Evolutionary conservation across 2,113 vertebrate genomes (phyloP).

Genomic region (Piprites chloris): DNA sequence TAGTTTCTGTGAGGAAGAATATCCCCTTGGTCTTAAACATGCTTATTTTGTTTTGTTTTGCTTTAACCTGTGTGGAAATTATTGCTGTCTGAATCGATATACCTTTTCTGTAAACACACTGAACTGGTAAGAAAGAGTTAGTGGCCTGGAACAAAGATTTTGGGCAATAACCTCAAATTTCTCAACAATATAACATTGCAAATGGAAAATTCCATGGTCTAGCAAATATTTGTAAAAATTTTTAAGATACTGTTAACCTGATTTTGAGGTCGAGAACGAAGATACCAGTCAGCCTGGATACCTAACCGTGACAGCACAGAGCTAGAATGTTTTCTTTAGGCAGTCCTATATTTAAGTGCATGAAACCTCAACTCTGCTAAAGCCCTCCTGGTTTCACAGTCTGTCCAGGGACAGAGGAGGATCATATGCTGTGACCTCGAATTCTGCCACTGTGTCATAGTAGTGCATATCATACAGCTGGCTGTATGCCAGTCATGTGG

Average conservation of each 20-base stretch:
- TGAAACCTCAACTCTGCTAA: not conserved
- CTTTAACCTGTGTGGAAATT: not conserved
- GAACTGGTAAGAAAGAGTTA: not conserved
- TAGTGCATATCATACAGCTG: not conserved
- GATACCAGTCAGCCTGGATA: not conserved
- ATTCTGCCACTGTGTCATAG: not conserved
- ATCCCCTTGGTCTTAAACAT: not conserved
- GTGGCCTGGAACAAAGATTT: not conserved
- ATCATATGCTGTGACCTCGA: not conserved
- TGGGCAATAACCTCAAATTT: not conserved
- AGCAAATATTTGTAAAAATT: not conserved
- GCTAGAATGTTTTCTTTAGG: not conserved
- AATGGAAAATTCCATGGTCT: not conserved
- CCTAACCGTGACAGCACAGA: not conserved
- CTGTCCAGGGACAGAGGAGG: not conserved
- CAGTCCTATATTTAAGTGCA: not conserved
- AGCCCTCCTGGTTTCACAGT: not conserved
- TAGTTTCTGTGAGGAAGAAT: not conserved
- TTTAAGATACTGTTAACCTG: not conserved
- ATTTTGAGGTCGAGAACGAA: not conserved
- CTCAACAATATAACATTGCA: not conserved
- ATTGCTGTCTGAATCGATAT: not conserved
- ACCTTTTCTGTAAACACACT: not conserved
- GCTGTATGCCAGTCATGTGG: not conserved
- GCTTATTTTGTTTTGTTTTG: not conserved